Percentiles rank a stretch among this genome's conserved stretches.
Evolutionary conservation across 2,797 vertebrate species (phyloP).

Genomic region (Pogoniulus pusillus): DNA sequence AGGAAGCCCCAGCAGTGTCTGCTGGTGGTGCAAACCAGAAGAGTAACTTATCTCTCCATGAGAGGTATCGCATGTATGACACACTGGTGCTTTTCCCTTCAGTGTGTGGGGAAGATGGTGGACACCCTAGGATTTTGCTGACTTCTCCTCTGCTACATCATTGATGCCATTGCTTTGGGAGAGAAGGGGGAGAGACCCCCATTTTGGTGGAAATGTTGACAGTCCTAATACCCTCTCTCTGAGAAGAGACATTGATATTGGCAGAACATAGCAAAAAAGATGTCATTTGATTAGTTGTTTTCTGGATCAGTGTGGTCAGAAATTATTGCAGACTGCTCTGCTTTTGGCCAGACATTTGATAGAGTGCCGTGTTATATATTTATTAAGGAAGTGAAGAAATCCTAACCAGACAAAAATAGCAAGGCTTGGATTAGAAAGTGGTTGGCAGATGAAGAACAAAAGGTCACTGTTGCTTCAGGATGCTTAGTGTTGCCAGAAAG

Average conservation of each 20-base stretch:
- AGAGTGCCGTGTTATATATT: slow-evolving; percentile 34
- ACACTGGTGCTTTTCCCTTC: not conserved
- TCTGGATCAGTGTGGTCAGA: not conserved
- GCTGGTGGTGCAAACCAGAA: not conserved
- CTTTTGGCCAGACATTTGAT: slow-evolving; percentile 17
- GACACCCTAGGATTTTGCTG: not conserved
- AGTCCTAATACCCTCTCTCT: not conserved
- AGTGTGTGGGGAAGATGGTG: not conserved
- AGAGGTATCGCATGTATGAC: not conserved
- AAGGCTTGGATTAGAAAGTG: slow-evolving; percentile 36
- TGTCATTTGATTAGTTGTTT: slow-evolving; percentile 17
- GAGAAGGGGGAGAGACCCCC: not conserved
- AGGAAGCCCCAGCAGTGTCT: not conserved
- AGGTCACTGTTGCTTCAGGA: slow-evolving; percentile 17
- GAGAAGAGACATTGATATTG: not conserved
- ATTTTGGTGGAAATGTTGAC: not conserved
- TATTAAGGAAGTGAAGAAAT: slow-evolving; percentile 57
- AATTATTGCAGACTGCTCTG: not conserved
- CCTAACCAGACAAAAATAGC: slow-evolving; percentile 44
- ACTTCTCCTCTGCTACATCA: not conserved
- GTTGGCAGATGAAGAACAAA: slow-evolving; percentile 19
- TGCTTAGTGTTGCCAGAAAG: not conserved
- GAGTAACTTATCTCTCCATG: not conserved
- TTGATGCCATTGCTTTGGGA: not conserved
- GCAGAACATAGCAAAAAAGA: not conserved